These are phyloP conservation scores for Mythimna vitellina DNA, from an alignment of 2,888 invertebrate species.

Conservation along the genomic window DNA sequence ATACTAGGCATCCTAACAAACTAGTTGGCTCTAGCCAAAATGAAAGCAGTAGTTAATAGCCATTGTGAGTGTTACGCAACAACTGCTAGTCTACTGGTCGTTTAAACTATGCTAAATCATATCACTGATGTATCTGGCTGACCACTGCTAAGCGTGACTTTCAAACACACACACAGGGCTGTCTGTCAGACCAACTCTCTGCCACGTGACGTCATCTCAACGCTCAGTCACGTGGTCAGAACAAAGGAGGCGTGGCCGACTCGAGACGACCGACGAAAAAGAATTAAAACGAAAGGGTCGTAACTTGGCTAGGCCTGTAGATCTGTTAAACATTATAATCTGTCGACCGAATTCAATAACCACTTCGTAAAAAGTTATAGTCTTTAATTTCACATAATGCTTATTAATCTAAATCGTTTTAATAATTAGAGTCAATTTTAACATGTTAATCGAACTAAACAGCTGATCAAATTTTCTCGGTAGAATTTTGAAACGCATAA, in stretches of 20 bases:
- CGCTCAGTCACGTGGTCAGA: too few relatives aligned
- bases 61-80: conserved; percentile 14
- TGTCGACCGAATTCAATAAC: background rate
- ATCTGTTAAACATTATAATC: background rate
- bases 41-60: conserved; percentile 19
- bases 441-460: conserved; percentile 13
- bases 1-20: background rate
- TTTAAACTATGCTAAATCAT: conserved; percentile 6
- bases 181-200: too few relatives aligned
- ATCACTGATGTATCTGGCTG: conserved; percentile 1
- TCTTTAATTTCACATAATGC: conserved; percentile 7
- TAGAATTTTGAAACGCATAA: conserved; percentile 25
- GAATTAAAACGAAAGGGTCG: too few relatives aligned
- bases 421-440: conserved; percentile 20
- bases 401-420: background rate
- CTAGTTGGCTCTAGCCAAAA: conserved; percentile 8
- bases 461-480: background rate
- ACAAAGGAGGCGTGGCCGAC: too few relatives aligned
- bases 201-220: too few relatives aligned
- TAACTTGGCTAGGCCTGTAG: too few relatives aligned
- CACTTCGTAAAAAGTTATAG: background rate
- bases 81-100: background rate
- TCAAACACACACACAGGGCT: conserved; percentile 3
- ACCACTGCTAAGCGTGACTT: background rate
- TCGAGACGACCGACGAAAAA: too few relatives aligned